Evolutionary conservation across 2,113 vertebrate species (phyloP).

Genomic region (Scalopus aquaticus): DNA sequence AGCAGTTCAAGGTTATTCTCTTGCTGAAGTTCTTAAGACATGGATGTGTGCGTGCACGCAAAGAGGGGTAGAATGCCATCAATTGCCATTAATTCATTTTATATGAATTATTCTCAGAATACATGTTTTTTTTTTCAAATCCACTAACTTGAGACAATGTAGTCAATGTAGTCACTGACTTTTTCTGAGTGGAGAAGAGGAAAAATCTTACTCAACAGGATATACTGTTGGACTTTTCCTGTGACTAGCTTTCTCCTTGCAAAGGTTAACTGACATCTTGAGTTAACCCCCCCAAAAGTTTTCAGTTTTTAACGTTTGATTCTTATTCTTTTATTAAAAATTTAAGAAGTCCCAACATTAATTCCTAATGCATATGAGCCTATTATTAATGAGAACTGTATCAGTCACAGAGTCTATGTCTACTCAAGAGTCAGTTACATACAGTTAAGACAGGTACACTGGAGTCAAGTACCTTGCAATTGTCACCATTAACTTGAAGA

Average conservation of each 20-base stretch:
- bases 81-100: neutral
- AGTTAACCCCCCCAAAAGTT: neutral
- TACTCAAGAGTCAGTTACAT: neutral
- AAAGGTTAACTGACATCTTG: neutral
- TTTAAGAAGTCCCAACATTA: neutral
- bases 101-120: neutral
- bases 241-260: neutral
- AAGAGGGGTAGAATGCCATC: neutral
- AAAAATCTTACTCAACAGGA: neutral
- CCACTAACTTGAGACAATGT: neutral
- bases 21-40: neutral
- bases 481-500: neutral
- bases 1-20: neutral
- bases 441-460: neutral
- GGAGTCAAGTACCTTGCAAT: neutral
- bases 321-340: neutral
- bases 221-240: neutral
- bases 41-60: neutral
- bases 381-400: neutral
- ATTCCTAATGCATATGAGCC: neutral
- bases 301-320: neutral
- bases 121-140: neutral
- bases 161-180: neutral
- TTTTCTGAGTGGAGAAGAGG: neutral
- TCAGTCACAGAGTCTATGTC: neutral